These are phyloP conservation scores for Zingel zingel DNA, from an alignment of 2,113 vertebrate genomes.

Conservation along the genomic window DNA sequence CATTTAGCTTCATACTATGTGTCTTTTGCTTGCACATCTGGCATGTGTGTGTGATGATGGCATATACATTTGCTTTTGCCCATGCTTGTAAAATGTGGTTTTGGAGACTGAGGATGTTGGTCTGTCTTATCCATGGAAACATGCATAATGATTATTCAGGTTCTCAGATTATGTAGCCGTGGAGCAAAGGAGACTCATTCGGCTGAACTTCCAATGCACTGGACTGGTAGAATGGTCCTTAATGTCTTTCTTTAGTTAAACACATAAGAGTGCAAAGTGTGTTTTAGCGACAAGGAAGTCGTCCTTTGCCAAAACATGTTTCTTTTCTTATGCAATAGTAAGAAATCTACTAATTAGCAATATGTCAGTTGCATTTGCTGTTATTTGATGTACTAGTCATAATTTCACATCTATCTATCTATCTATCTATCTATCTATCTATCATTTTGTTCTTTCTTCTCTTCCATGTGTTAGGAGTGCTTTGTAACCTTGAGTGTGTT, in stretches of 20 bases:
- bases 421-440: constrained; percentile 1
- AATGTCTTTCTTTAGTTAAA: constrained; percentile 23
- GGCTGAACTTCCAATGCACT: constrained; percentile 2
- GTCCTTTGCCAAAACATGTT: constrained; percentile 27
- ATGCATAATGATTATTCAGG: constrained; percentile 3
- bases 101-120: not conserved
- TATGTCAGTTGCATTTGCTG: not conserved
- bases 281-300: constrained; percentile 38
- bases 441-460: not conserved
- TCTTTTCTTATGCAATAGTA: constrained; percentile 62
- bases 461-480: constrained; percentile 22
- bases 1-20: not conserved
- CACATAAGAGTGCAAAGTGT: constrained; percentile 46
- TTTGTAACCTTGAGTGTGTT: constrained; percentile 66
- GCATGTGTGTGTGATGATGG: not conserved
- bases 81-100: not conserved
- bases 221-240: not conserved
- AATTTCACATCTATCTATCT: constrained; percentile 2
- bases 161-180: constrained; percentile 5
- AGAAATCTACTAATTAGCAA: constrained; percentile 58
- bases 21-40: constrained; percentile 2
- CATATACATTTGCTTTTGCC: constrained; percentile 13
- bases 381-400: constrained; percentile 28
- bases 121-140: constrained; percentile 1
- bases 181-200: constrained; percentile 1